Conservation (phyloP, 2,113 vertebrate genomes). For the Spea bombifrons region DNA sequence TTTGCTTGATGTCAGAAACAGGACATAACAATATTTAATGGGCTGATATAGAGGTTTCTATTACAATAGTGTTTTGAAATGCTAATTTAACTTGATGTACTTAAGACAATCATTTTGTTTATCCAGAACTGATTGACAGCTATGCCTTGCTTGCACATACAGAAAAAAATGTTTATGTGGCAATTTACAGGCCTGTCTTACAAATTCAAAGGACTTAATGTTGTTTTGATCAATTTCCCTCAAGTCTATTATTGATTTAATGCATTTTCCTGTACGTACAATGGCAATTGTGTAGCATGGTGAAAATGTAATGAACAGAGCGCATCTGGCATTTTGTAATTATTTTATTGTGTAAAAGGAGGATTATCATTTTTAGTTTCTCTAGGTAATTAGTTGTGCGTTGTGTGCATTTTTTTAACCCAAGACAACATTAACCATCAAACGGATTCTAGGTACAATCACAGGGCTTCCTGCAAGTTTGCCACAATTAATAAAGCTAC, state of each 20-base stretch:
- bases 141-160: conserved; percentile 38
- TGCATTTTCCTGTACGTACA: conserved; percentile 32
- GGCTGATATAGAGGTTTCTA: conserved; percentile 3
- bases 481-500: conserved; percentile 14
- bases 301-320: conserved; percentile 37
- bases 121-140: conserved; percentile 39
- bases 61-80: conserved; percentile 34
- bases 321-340: conserved; percentile 44
- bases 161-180: conserved; percentile 45
- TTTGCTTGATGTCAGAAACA: too few species aligned
- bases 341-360: conserved; percentile 28
- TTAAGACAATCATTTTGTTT: conserved; percentile 47
- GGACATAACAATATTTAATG: neutral
- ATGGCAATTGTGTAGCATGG: conserved; percentile 18
- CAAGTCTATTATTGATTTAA: conserved; percentile 46
- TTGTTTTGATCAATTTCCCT: conserved; percentile 48
- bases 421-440: conserved; percentile 13
- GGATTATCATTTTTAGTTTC: conserved; percentile 42
- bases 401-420: conserved; percentile 31
- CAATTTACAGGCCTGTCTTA: conserved; percentile 41
- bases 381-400: conserved; percentile 35
- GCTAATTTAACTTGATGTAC: conserved; percentile 39
- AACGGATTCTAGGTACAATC: neutral
- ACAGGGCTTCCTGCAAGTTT: conserved; percentile 1
- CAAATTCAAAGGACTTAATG: conserved; percentile 46